Base-by-base conservation (phyloP, 2,113 vertebrate genomes). In the Haemorhous mexicanus region DNA sequence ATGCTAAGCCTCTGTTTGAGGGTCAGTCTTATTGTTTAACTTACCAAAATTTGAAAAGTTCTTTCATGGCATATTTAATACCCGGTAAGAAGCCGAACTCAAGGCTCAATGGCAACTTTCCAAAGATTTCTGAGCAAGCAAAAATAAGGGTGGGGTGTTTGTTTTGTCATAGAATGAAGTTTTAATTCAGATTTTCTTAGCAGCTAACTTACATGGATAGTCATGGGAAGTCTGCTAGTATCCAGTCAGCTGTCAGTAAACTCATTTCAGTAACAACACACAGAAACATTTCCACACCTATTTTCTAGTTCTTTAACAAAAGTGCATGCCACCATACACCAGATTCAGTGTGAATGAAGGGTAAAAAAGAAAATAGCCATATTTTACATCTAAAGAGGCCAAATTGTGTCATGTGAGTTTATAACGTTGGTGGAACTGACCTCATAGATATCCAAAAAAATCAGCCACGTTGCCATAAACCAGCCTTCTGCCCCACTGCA, bases 171-270 rank as follows among this genome's bases (percentile, higher is more conserved):
- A 27, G 26, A 75, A 66, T 63, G 35, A 85, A 63, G 69, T 41
- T 73, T 78, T 46, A 78, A 91, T 87, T 81, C 59, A 53, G 13
- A 49, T 89, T 86, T 93, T 86, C 52, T 69, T 84, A 93, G 44
- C 39, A 79, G 27, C 28, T 66, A 39, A 33, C 12, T 81, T 72
- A 24, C 9, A 52, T 17, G 13, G 49, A 68, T 15, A 62, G 33
- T 49, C 18, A 44, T 47, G 13, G 22, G 27, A 89, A 87, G 14
- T 0, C 0, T 63, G 12, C 28, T 73, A n/a, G 26, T 16, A 53
- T 32, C n/a, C 52, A 75, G 13, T 7, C 16, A 32, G 33, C 18
- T 93, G 30, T 33, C 67, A 80, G 63, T 66, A 84, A 87, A 85
- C 67, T 79, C 10, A 47, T 83, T 66, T 89, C n/a, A 69, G 37